Conservation (phyloP, 2,888 invertebrate genomes). For the Hydroisotoma schaefferi region DNA sequence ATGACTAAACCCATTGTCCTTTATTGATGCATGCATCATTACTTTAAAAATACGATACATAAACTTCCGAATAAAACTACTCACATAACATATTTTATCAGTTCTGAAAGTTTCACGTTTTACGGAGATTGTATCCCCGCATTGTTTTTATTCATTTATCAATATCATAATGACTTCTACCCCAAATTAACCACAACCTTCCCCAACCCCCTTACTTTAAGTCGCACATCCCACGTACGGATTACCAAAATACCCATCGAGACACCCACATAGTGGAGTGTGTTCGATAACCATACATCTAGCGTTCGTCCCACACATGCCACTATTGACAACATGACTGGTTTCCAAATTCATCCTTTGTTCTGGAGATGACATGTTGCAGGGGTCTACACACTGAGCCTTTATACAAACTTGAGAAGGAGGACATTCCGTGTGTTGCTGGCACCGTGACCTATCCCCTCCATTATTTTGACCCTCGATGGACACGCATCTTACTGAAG, state of each 20-base stretch:
- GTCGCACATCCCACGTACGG: constrained; percentile 40
- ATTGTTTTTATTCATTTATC: too few relatives aligned
- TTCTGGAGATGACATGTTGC: constrained; percentile 17
- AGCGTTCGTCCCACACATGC: constrained; percentile 40
- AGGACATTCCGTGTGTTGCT: constrained; percentile 41
- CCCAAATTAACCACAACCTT: too few relatives aligned
- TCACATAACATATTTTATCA: too few relatives aligned
- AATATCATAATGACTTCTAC: too few relatives aligned
- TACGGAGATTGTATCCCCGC: too few relatives aligned
- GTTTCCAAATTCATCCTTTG: constrained; percentile 8
- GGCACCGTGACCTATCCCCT: constrained; percentile 19
- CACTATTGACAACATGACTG: background rate
- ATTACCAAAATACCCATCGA: constrained; percentile 37
- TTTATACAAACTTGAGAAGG: constrained; percentile 38
- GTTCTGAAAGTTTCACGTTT: too few relatives aligned
- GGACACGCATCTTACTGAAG: constrained; percentile 35
- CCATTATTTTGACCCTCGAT: background rate
- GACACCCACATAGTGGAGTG: constrained; percentile 41
- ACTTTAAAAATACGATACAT: too few relatives aligned
- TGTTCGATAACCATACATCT: constrained; percentile 42
- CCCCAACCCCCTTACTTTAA: too few relatives aligned
- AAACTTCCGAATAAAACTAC: too few relatives aligned
- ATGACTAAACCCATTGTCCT: too few relatives aligned
- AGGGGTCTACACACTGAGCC: constrained; percentile 41
- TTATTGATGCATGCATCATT: too few relatives aligned